Conservation (phyloP, 2,113 vertebrate species). For the Stegastes partitus region DNA sequence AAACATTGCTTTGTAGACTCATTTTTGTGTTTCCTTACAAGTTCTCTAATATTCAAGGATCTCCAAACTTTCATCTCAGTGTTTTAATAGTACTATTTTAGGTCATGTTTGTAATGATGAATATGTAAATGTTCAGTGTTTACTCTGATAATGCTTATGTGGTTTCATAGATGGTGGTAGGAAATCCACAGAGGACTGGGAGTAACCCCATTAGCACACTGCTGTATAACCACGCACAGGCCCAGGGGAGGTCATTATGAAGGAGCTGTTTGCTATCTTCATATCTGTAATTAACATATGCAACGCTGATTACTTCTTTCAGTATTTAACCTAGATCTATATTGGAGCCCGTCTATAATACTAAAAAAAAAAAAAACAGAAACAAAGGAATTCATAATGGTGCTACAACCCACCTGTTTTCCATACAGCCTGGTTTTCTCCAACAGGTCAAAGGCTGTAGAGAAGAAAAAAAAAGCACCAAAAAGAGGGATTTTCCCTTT, state of each 20-base stretch:
- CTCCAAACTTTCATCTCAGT: slow-evolving; percentile 55
- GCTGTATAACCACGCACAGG: slow-evolving; percentile 65
- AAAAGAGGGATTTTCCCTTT: background rate
- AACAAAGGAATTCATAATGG: slow-evolving; percentile 24
- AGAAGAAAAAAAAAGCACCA: background rate
- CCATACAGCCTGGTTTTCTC: background rate
- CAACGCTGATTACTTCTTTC: slow-evolving; percentile 69
- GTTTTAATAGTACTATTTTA: slow-evolving; percentile 65
- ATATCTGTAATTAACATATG: slow-evolving; percentile 77
- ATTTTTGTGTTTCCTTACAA: slow-evolving; percentile 12
- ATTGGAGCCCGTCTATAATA: slow-evolving; percentile 23
- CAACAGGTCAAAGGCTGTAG: slow-evolving; percentile 23
- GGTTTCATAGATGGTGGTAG: slow-evolving; percentile 57
- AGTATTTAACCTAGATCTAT: slow-evolving; percentile 70
- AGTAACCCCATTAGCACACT: slow-evolving; percentile 75
- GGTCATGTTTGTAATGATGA: slow-evolving; percentile 74
- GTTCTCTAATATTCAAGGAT: slow-evolving; percentile 51
- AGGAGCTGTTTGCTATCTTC: slow-evolving; percentile 75
- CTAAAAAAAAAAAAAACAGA: background rate
- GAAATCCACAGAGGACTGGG: slow-evolving; percentile 66
- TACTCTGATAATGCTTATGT: slow-evolving; percentile 72
- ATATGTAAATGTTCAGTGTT: slow-evolving; percentile 78
- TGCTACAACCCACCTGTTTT: slow-evolving; percentile 10
- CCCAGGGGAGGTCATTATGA: slow-evolving; percentile 82
- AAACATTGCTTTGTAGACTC: background rate